phyloP scores from a whole-genome alignment of 2,888 invertebrate species.

The Agapostemon virescens region DNA sequence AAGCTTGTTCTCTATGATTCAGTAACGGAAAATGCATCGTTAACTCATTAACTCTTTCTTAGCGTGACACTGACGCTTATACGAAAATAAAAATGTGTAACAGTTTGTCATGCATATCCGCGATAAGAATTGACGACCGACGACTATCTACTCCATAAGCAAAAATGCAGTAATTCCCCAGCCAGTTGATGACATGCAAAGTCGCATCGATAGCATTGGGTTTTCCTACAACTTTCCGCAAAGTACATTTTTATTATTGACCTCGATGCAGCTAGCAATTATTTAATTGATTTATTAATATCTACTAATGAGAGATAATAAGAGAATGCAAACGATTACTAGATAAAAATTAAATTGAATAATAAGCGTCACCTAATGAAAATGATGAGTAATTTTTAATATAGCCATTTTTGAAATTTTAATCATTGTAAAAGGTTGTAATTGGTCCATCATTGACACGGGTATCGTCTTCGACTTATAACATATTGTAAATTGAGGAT shows the following conservation, averaged over 20 bases:
- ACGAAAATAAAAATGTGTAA: neutral
- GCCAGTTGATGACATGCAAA: neutral
- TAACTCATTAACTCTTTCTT: constrained; percentile 6
- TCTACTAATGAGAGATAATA: neutral
- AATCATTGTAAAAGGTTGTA: too few species aligned
- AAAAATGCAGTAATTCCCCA: neutral
- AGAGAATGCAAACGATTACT: neutral
- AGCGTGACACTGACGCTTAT: neutral
- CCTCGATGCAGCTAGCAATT: neutral
- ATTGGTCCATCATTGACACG: neutral
- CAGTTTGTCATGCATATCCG: neutral
- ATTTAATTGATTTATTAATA: neutral
- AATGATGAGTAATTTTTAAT: too few species aligned
- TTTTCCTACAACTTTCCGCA: neutral
- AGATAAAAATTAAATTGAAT: too few species aligned
- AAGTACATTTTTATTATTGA: neutral
- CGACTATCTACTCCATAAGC: neutral
- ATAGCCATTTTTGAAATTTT: too few species aligned
- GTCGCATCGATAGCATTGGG: neutral
- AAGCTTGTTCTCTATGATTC: neutral
- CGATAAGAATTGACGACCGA: neutral
- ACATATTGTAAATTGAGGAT: neutral
- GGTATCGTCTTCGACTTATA: neutral
- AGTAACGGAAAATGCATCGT: neutral
- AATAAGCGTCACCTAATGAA: too few species aligned